Base-by-base conservation (phyloP, 2,113 vertebrate species). In the Petromus typicus region DNA sequence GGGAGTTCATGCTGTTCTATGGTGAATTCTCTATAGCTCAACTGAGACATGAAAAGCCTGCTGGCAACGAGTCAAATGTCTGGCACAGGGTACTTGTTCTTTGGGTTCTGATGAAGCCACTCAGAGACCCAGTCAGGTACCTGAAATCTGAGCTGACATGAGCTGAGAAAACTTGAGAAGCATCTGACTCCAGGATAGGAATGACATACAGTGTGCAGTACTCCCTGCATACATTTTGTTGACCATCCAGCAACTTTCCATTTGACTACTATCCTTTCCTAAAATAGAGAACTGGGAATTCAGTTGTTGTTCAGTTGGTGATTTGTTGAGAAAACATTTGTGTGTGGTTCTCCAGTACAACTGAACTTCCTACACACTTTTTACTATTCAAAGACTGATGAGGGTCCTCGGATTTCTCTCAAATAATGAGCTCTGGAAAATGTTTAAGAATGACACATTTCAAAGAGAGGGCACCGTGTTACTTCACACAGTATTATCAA, bases 371-470 rank as follows among this genome's bases (percentile, higher is more conserved):
- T 34, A 56, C 8, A 75, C 5, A 56, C 67, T n/a, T 37, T 40
- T 56, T 40, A 37, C 20, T n/a, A n/a, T n/a, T n/a, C 43, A 48
- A 61, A 73, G 73, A 86, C 4, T 12, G 59, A 66, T 17, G 22
- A 14, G 4, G 25, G 12, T 51, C 25, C 34, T 23, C 66, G 51
- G 59, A 84, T 17, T 78, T 59, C 48, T 86, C n/a, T 51, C 25
- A 66, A 93, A 90, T 25, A 86, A 51, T 48, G 27, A 89, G 48
- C 37, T 67, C 78, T 40, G 8, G 13, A 94, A 95, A 94, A 91
- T 22, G 5, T 27, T 7, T 4, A 86, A 59, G 89, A 80, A 76
- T 79, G 51, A 64, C 54, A n/a, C n/a, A n/a, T n/a, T n/a, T n/a
- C n/a, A n/a, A n/a, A n/a, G n/a, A n/a, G n/a, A n/a, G n/a, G n/a